A percentile compares a stretch with the other conserved stretches of the same genome.
Evolutionary conservation across 2,797 vertebrate genomes (phyloP).

Genomic region (Sebastolobus alascanus): DNA sequence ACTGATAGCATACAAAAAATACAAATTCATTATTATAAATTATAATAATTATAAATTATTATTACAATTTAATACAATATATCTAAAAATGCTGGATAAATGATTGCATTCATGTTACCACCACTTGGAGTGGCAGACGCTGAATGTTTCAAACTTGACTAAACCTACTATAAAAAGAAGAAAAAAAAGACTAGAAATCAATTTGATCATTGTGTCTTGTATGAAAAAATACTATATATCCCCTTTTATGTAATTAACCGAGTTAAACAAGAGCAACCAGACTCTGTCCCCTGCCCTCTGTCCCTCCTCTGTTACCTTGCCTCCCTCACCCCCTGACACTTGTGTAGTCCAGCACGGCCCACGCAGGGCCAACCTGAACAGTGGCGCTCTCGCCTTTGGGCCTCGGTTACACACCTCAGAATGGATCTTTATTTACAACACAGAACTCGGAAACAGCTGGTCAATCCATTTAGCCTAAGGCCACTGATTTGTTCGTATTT

Average conservation of each 20-base stretch:
- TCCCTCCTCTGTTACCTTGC: conserved; percentile 24
- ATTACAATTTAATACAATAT: background rate
- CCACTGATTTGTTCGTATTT: conserved; percentile 93
- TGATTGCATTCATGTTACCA: background rate
- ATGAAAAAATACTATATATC: background rate
- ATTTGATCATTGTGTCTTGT: background rate
- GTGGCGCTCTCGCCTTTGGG: conserved; percentile 74
- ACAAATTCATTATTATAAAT: too few relatives aligned
- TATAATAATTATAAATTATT: background rate
- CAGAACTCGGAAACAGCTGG: conserved; percentile 89
- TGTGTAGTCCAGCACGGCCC: conserved; percentile 59
- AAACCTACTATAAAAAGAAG: background rate
- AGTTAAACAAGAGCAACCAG: background rate
- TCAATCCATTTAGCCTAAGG: conserved; percentile 95
- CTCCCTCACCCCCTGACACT: conserved; percentile 43
- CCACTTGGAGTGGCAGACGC: background rate
- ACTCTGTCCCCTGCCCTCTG: conserved; percentile 5
- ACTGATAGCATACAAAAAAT: too few relatives aligned
- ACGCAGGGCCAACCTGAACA: conserved; percentile 59
- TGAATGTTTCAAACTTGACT: conserved; percentile 9
- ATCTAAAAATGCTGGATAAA: background rate
- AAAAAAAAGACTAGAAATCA: background rate
- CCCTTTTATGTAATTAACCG: background rate
- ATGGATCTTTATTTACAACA: conserved; percentile 90
- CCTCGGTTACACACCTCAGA: conserved; percentile 83